Conservation (phyloP, 2,888 invertebrate species). For the Brenthis daphne region DNA sequence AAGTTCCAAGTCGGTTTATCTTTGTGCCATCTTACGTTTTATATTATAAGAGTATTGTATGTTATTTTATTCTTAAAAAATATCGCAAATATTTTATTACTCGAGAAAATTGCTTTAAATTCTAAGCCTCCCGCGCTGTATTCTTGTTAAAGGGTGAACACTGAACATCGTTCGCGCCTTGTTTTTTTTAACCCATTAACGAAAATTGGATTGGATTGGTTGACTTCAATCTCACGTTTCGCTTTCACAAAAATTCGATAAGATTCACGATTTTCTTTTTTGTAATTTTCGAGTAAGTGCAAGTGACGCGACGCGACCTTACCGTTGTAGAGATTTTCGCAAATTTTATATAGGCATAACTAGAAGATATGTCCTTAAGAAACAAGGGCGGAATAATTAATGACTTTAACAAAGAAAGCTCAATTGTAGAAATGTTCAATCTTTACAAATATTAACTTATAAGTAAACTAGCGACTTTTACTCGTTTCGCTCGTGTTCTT, state of each 20-base stretch:
- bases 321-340: conserved; percentile 12
- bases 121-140: conserved; percentile 12
- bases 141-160: conserved; percentile 26
- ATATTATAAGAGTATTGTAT: not conserved
- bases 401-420: not conserved
- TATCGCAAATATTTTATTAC: conserved; percentile 7
- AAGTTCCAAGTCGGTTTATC: too few relatives aligned
- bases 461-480: too few relatives aligned
- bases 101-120: conserved; percentile 12
- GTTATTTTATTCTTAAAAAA: not conserved
- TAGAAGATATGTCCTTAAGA: conserved; percentile 1
- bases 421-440: not conserved
- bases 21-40: not conserved
- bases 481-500: too few relatives aligned
- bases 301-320: conserved; percentile 31
- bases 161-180: conserved; percentile 27
- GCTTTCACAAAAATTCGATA: conserved; percentile 34
- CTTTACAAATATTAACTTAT: too few relatives aligned
- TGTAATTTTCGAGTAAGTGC: conserved; percentile 29
- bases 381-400: not conserved
- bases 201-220: conserved; percentile 47
- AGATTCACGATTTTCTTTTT: conserved; percentile 29
- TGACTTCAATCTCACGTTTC: conserved; percentile 36
- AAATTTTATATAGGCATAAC: not conserved
- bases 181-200: conserved; percentile 44